Evolutionary conservation across 1,140 invertebrate species (phyloP).

Genomic region (Brachionus calyciflorus): DNA sequence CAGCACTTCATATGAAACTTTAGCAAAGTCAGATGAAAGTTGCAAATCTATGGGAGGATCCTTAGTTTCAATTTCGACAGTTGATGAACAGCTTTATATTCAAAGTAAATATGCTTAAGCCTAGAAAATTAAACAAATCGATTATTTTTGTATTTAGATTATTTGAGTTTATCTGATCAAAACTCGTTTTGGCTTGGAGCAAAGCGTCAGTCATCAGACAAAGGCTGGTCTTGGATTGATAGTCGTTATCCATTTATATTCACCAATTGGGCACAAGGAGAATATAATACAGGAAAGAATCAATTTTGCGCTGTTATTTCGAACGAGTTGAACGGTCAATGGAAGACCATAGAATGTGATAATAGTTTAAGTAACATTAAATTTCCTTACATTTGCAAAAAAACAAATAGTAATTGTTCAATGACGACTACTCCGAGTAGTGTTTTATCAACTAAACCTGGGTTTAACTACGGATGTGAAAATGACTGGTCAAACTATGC

Average conservation of each 20-base stretch:
- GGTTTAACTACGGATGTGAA: conserved; percentile 17
- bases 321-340: conserved; percentile 31
- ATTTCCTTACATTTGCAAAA: conserved; percentile 37
- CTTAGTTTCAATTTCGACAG: conserved; percentile 7
- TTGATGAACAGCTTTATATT: conserved; percentile 39
- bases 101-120: background rate
- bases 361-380: conserved; percentile 11
- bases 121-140: background rate
- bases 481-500: background rate
- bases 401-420: background rate
- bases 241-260: conserved; percentile 29
- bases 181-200: conserved; percentile 32
- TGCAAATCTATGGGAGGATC: conserved; percentile 28
- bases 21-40: background rate
- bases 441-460: background rate
- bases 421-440: background rate
- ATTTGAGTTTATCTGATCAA: background rate
- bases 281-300: conserved; percentile 37
- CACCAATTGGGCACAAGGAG: conserved; percentile 36
- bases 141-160: conserved; percentile 2
- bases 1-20: background rate
- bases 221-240: conserved; percentile 40
- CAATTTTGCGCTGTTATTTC: conserved; percentile 39
- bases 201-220: conserved; percentile 10
- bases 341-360: conserved; percentile 39